These are phyloP conservation scores for Aphidoletes aphidimyza DNA, from an alignment of 2,888 invertebrate genomes.

Conservation along the genomic window DNA sequence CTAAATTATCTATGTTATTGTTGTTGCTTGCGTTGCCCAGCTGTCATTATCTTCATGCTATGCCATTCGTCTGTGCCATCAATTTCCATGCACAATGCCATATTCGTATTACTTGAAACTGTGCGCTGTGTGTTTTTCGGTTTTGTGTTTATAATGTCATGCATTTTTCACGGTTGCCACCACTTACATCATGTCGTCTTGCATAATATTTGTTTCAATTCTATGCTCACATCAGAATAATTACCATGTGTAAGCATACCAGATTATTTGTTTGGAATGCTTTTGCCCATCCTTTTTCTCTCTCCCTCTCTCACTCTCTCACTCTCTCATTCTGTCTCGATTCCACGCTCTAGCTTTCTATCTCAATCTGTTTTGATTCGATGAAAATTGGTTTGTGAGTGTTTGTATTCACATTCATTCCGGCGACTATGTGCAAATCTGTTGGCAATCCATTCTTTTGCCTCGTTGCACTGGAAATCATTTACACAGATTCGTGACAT, in stretches of 20 bases:
- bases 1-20: too few species aligned
- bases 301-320: too few species aligned
- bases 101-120: too few species aligned
- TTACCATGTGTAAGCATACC: constrained; percentile 19
- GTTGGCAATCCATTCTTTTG: not conserved
- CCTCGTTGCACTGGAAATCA: not conserved
- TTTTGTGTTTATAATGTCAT: too few species aligned
- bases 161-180: not conserved
- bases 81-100: not conserved
- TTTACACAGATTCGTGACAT: constrained; percentile 18
- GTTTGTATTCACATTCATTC: not conserved
- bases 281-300: too few species aligned
- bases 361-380: not conserved
- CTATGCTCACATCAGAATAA: not conserved
- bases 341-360: too few species aligned
- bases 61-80: too few species aligned
- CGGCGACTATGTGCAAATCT: not conserved
- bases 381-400: constrained; percentile 28
- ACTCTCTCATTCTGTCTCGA: not conserved
- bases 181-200: not conserved
- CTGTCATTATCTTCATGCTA: too few species aligned
- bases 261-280: not conserved
- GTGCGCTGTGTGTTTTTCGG: too few species aligned
- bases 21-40: too few species aligned
- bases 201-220: not conserved